Percentiles rank a stretch among this genome's conserved stretches.
phyloP scores from a whole-genome alignment of 2,888 invertebrate genomes.

The Pteria penguin region DNA sequence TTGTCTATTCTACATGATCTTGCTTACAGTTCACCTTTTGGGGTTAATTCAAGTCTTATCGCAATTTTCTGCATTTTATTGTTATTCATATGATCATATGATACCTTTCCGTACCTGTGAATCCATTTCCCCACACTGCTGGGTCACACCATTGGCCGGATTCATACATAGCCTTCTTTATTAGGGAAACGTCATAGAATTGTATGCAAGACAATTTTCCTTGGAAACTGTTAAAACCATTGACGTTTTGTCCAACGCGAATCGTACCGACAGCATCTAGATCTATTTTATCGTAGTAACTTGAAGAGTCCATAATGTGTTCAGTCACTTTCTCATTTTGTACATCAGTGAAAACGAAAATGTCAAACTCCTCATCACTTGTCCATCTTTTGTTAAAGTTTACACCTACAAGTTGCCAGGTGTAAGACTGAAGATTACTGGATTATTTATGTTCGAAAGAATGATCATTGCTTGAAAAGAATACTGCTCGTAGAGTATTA shows the following conservation, averaged over 20 bases:
- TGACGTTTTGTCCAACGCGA: not conserved
- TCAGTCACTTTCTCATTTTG: not conserved
- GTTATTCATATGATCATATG: no score
- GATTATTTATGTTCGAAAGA: not conserved
- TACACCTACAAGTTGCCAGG: constrained; percentile 1
- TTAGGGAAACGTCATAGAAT: not conserved
- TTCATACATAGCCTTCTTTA: not conserved
- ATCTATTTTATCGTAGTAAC: not conserved
- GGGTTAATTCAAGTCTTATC: no score
- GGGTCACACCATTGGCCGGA: not conserved
- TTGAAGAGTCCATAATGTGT: not conserved
- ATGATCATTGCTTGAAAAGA: not conserved
- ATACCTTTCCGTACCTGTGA: not conserved
- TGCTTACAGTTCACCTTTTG: no score
- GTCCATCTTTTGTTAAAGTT: constrained; percentile 18
- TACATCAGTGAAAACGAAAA: not conserved
- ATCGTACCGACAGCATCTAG: constrained; percentile 9
- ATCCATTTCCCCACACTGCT: not conserved
- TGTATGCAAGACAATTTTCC: constrained; percentile 18
- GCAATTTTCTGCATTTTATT: no score
- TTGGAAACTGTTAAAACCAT: constrained; percentile 6
- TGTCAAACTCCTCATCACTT: constrained; percentile 18
- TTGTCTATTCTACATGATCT: no score
- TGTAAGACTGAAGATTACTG: not conserved
- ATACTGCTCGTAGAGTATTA: not conserved